Evolutionary conservation across 2,888 invertebrate species (phyloP), one percentile per base, ranked within the genome.

Genomic region (Nomada lathburiana): DNA sequence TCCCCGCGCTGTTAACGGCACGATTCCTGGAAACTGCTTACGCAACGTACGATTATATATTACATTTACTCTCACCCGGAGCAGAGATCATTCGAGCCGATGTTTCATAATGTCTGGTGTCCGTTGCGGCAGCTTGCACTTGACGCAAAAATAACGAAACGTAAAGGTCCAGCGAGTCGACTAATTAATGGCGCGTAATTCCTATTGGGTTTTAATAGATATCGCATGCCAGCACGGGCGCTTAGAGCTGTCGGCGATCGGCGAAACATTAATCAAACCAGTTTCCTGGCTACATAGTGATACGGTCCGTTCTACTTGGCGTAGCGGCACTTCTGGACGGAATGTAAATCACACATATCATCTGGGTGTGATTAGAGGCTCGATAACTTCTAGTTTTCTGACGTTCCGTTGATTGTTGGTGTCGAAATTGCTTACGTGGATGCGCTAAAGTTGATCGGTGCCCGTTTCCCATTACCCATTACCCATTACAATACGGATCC

Each of bases 191-290:
- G 36, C 73, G 72, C 69, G 65, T 78, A 76, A 82, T 76, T 82
- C 67, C 83, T 68, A 72, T 71, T 76, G 59, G n/a, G 68, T 82
- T 82, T 76, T 72, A 76, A 82, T 76, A 76, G 82, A 82, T 82
- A 82, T 82, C 76, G 62, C 59, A 57, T 23, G 47, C n/a, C 9
- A 1, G 60, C 63, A 52, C 62, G 29, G 29, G 47, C 71, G 60
- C 76, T 80, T 60, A 73, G 70, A 83, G 75, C 76, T 88, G 83
- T 88, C 87, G 65, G 75, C 86, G 80, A 83, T 88, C 79, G 83
- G 53, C 71, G 47, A 59, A 36, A 57, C 74, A 88, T 87, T 86
- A 84, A 87, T 87, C 87, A 87, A 88, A 85, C 88, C 76, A 86
- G 86, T 86, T 86, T 74, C 62, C n/a, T 55, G 62, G 70, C 52